phyloP scores from a whole-genome alignment of 2,113 vertebrate genomes.

The Sebastes fasciatus region DNA sequence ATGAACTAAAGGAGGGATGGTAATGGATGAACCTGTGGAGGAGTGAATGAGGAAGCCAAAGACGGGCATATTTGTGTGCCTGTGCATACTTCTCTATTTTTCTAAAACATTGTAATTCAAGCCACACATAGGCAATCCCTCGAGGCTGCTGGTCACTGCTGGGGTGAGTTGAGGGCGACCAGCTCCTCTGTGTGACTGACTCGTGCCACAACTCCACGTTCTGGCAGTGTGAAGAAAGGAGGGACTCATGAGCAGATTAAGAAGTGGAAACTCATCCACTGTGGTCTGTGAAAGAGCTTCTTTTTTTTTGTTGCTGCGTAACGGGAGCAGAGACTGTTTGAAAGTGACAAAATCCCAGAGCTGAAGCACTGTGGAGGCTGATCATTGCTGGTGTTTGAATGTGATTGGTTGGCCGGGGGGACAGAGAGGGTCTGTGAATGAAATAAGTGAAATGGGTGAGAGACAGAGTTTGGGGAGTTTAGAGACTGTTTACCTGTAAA shows the following conservation, averaged over 20 bases:
- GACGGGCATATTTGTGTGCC: constrained; percentile 45
- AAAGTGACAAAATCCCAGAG: constrained; percentile 36
- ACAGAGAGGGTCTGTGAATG: constrained; percentile 29
- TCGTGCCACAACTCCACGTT: not conserved
- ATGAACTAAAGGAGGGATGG: constrained; percentile 14
- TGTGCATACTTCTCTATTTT: constrained; percentile 54
- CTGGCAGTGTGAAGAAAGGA: constrained; percentile 21
- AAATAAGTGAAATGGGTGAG: constrained; percentile 4
- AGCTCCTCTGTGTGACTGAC: constrained; percentile 8
- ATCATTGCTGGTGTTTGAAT: constrained; percentile 11
- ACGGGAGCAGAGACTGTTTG: constrained; percentile 11
- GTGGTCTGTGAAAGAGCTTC: not conserved
- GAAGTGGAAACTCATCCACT: constrained; percentile 24
- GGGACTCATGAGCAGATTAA: constrained; percentile 10
- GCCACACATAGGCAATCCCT: constrained; percentile 25
- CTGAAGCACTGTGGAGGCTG: constrained; percentile 18
- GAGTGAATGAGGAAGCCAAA: constrained; percentile 69
- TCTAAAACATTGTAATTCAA: constrained; percentile 57
- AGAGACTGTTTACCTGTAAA: constrained; percentile 15
- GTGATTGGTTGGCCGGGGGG: not conserved
- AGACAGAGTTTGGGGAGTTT: not conserved
- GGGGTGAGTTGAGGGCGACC: constrained; percentile 26
- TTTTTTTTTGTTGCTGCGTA: not conserved
- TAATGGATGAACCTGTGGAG: constrained; percentile 64
- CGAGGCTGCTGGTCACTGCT: constrained; percentile 44